Conservation (phyloP, 2,888 invertebrate genomes). For the Creontiades dilutus region DNA sequence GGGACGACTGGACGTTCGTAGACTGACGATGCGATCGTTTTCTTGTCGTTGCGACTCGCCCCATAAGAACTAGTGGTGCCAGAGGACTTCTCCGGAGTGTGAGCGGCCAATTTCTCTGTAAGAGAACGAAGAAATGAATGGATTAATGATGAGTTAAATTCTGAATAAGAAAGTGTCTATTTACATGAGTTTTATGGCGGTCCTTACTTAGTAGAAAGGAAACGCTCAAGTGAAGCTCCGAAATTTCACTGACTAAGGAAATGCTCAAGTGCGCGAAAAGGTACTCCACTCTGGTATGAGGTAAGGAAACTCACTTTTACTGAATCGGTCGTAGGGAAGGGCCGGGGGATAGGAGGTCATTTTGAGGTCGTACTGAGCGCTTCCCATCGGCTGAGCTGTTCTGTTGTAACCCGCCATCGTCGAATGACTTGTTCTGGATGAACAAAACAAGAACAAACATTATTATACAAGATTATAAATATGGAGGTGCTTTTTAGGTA, state of each 20-base stretch:
- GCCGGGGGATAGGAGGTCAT: not conserved
- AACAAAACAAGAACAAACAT: no score
- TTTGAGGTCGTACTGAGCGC: slow-evolving; percentile 16
- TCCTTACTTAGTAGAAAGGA: no score
- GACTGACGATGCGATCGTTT: not conserved
- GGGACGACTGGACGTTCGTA: not conserved
- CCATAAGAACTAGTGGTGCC: not conserved
- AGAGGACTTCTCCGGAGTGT: slow-evolving; percentile 39
- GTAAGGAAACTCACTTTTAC: slow-evolving; percentile 65
- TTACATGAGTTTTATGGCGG: not conserved
- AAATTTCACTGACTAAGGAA: no score
- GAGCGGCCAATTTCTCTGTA: slow-evolving; percentile 58
- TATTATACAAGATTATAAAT: no score
- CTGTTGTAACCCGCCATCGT: not conserved
- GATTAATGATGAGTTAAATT: no score
- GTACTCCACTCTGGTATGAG: no score
- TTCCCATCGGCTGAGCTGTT: not conserved
- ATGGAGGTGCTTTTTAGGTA: no score
- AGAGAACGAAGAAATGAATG: not conserved
- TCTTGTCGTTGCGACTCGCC: not conserved
- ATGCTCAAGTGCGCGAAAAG: no score
- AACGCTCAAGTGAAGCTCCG: no score
- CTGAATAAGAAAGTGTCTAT: not conserved
- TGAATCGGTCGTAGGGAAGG: slow-evolving; percentile 58
- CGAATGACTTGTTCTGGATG: slow-evolving; percentile 11